phyloP scores from a whole-genome alignment of 2,888 invertebrate genomes.

The Melanostoma scalare region DNA sequence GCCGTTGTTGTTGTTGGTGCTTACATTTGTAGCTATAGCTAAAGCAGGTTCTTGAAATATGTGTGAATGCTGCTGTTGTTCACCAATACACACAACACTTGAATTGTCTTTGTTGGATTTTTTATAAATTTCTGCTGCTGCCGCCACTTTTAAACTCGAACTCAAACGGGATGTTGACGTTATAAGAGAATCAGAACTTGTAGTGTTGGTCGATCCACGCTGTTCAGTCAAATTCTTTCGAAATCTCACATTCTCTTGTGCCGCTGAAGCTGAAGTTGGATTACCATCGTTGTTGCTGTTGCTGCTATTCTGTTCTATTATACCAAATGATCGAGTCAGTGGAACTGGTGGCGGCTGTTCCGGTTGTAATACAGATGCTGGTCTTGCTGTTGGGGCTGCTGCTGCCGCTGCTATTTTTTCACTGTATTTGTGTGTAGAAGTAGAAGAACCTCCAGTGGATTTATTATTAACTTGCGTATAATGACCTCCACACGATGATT shows the following conservation, averaged over 20 bases:
- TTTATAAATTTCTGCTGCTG: constrained; percentile 61
- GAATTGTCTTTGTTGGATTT: constrained; percentile 63
- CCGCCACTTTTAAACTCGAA: constrained; percentile 61
- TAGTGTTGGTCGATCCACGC: constrained; percentile 49
- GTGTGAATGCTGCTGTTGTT: constrained; percentile 51
- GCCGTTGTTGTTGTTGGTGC: constrained; percentile 38
- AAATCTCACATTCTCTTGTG: constrained; percentile 61
- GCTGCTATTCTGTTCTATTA: constrained; percentile 50
- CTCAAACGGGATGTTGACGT: constrained; percentile 64
- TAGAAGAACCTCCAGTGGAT: constrained; percentile 52
- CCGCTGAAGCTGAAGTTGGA: constrained; percentile 50
- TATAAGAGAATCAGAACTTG: constrained; percentile 63
- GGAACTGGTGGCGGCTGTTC: constrained; percentile 40
- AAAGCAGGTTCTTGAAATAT: constrained; percentile 67
- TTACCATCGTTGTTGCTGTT: constrained; percentile 20
- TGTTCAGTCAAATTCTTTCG: constrained; percentile 63
- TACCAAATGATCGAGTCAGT: constrained; percentile 47
- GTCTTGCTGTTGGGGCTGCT: constrained; percentile 8
- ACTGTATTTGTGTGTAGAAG: constrained; percentile 41
- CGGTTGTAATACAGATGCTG: constrained; percentile 47
- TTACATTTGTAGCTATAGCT: constrained; percentile 40
- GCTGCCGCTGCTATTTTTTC: constrained; percentile 34
- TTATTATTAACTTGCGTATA: constrained; percentile 70
- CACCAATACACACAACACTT: constrained; percentile 48
- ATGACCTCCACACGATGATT: constrained; percentile 65